Conservation (phyloP, 2,113 vertebrate species). For the Ia io region DNA sequence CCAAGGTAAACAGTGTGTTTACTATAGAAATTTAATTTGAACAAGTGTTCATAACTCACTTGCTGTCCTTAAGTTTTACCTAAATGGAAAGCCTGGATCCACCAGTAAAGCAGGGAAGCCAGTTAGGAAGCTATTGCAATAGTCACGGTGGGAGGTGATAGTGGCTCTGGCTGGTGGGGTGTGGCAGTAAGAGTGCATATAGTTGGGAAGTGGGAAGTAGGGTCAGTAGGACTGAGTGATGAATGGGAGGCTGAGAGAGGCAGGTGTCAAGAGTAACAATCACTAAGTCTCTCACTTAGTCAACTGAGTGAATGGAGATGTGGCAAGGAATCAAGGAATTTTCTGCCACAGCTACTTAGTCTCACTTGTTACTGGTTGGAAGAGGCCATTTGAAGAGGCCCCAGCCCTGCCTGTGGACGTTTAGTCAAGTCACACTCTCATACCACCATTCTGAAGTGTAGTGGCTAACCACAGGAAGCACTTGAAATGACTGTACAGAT, state of each 20-base stretch:
- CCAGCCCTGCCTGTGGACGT: neutral
- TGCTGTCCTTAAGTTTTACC: neutral
- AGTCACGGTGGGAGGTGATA: neutral
- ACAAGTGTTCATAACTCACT: neutral
- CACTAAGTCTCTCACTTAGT: neutral
- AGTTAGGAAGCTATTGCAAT: neutral
- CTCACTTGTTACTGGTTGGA: neutral
- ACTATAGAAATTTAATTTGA: slow-evolving; percentile 33
- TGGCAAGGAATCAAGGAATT: neutral
- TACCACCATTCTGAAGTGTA: slow-evolving; percentile 31
- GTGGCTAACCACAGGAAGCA: slow-evolving; percentile 73
- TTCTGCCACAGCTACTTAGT: neutral
- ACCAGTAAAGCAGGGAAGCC: neutral
- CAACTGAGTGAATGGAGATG: neutral
- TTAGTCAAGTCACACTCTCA: slow-evolving; percentile 26
- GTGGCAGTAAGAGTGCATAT: neutral
- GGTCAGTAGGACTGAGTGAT: neutral
- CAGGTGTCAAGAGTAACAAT: neutral
- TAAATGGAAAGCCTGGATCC: neutral
- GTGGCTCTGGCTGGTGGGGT: neutral
- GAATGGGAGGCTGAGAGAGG: neutral
- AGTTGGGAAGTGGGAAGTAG: neutral
- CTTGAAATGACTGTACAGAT: slow-evolving; percentile 63
- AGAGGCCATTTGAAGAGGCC: slow-evolving; percentile 28
- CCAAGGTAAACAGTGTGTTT: slow-evolving; percentile 19